Conservation (phyloP, 2,113 vertebrate species). For the Xiphophorus maculatus region DNA sequence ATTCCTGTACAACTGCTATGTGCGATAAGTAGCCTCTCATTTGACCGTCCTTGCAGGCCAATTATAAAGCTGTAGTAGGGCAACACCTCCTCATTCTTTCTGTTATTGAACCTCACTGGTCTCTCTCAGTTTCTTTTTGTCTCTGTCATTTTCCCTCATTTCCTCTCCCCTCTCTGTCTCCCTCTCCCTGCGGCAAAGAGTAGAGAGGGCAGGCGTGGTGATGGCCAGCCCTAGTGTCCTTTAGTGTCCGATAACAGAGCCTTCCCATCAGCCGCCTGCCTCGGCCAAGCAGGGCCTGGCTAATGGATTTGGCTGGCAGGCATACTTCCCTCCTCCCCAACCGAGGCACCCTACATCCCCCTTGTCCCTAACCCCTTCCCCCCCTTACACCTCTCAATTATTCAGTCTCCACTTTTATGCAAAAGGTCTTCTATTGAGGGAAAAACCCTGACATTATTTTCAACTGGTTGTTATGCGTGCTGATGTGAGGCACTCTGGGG, state of each 20-base stretch:
- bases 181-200: constrained; percentile 63
- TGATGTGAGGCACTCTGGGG: constrained; percentile 74
- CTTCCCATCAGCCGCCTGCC: constrained; percentile 72
- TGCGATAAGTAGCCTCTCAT: constrained; percentile 73
- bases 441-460: constrained; percentile 64
- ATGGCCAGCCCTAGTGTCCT: constrained; percentile 75
- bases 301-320: constrained; percentile 86
- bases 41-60: constrained; percentile 75
- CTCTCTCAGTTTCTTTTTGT: constrained; percentile 62
- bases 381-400: constrained; percentile 82
- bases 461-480: constrained; percentile 75
- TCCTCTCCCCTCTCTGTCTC: constrained; percentile 37
- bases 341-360: constrained; percentile 72
- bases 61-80: constrained; percentile 75
- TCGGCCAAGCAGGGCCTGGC: constrained; percentile 70
- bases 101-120: constrained; percentile 65
- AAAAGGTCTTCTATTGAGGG: constrained; percentile 77
- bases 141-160: constrained; percentile 60
- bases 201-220: constrained; percentile 66
- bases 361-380: constrained; percentile 49
- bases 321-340: constrained; percentile 79
- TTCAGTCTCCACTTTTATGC: constrained; percentile 82
- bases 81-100: constrained; percentile 70
- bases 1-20: constrained; percentile 65
- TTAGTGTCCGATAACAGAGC: constrained; percentile 81